Evolutionary conservation across 2,888 invertebrate species (phyloP).

Genomic region (Caenorhabditis sulstoni): DNA sequence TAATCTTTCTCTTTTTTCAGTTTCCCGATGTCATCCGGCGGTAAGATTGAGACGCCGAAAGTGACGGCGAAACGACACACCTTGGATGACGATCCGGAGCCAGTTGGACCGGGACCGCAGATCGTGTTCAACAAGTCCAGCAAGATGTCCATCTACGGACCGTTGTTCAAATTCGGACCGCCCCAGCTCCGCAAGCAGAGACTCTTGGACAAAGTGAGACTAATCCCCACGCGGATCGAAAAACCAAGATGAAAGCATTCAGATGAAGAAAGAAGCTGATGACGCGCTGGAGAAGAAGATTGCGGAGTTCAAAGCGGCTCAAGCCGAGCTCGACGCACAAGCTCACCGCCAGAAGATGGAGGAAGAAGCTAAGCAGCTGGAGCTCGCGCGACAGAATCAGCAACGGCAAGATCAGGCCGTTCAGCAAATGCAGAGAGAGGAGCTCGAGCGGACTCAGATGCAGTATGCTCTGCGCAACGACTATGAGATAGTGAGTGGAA

Average conservation of each 20-base stretch:
- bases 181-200: constrained; percentile 36
- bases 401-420: not conserved
- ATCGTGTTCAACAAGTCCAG: constrained; percentile 25
- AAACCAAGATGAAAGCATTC: no score
- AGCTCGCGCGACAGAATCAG: not conserved
- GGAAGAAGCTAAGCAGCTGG: no score
- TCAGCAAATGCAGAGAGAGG: not conserved
- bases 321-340: constrained; percentile 3
- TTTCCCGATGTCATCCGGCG: constrained; percentile 20
- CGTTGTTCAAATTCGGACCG: constrained; percentile 38
- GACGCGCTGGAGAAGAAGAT: constrained; percentile 10
- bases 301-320: constrained; percentile 21
- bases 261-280: constrained; percentile 38
- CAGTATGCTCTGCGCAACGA: not conserved
- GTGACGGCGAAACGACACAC: not conserved
- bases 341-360: no score
- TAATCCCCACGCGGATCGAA: no score
- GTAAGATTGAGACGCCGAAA: constrained; percentile 6
- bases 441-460: not conserved
- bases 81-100: constrained; percentile 19
- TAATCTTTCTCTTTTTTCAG: constrained; percentile 1
- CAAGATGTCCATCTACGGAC: constrained; percentile 50
- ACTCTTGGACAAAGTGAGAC: constrained; percentile 27
- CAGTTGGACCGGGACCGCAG: constrained; percentile 21
- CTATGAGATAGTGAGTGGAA: constrained; percentile 8